phyloP scores from a whole-genome alignment of 2,888 invertebrate genomes.

The Campaea margaritaria region DNA sequence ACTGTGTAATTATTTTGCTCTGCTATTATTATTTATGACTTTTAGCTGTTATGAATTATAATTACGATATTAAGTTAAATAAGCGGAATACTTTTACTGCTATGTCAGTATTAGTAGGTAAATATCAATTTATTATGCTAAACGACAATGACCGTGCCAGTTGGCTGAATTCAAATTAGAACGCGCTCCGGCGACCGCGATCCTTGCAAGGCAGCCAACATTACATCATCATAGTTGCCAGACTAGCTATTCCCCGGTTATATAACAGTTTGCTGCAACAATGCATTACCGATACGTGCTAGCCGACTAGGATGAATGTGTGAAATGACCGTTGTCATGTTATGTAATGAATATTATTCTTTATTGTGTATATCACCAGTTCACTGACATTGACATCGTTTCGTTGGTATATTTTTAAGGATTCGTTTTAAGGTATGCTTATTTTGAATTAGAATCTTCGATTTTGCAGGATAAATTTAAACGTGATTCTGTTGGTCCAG shows the following conservation, averaged over 20 bases:
- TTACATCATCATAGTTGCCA: conserved; percentile 51
- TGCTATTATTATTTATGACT: background rate
- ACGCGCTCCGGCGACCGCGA: conserved; percentile 50
- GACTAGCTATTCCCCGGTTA: conserved; percentile 40
- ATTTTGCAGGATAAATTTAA: no score
- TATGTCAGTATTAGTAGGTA: no score
- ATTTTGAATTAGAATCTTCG: no score
- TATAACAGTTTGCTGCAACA: conserved; percentile 46
- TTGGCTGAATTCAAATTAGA: conserved; percentile 44
- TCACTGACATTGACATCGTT: conserved; percentile 30
- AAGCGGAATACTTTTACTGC: background rate
- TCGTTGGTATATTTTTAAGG: background rate
- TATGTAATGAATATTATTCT: conserved; percentile 15
- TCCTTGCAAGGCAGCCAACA: conserved; percentile 55
- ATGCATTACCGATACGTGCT: conserved; percentile 28
- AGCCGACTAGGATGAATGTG: conserved; percentile 18
- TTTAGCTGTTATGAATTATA: no score
- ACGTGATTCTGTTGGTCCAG: no score
- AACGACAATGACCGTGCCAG: conserved; percentile 45
- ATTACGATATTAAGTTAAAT: no score
- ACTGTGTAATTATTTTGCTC: no score
- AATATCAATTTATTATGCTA: background rate
- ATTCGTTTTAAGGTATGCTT: no score
- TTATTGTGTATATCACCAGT: conserved; percentile 18
- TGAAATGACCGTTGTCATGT: conserved; percentile 23